phyloP scores from a whole-genome alignment of 2,113 vertebrate species.

The Rhabdornis inornatus region DNA sequence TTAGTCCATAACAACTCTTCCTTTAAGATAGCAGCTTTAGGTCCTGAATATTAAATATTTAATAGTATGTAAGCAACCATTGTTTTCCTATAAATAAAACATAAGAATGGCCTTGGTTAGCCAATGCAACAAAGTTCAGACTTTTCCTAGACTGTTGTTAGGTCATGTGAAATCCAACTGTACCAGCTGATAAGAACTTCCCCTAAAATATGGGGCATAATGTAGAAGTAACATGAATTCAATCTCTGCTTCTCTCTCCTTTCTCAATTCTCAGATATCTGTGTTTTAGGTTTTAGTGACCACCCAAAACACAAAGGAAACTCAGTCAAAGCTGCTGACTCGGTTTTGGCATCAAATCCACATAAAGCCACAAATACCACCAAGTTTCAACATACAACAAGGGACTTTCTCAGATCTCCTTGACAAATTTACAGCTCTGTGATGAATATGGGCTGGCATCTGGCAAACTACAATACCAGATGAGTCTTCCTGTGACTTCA shows the following conservation, averaged over 20 bases:
- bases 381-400: slow-evolving; percentile 9
- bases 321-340: neutral
- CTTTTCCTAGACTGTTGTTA: neutral
- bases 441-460: neutral
- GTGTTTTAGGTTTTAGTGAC: neutral
- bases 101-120: neutral
- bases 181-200: neutral
- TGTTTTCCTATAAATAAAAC: neutral
- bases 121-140: neutral
- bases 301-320: slow-evolving; percentile 33
- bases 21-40: neutral
- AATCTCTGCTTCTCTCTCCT: neutral
- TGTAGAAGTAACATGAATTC: neutral
- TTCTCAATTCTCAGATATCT: neutral
- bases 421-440: neutral
- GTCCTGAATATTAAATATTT: neutral
- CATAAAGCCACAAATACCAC: neutral
- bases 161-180: neutral
- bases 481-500: neutral
- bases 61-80: neutral
- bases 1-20: neutral
- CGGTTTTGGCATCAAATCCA: slow-evolving; percentile 7
- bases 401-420: slow-evolving; percentile 1
- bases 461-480: neutral
- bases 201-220: neutral